Percentiles rank a stretch among this genome's conserved stretches.
These are phyloP conservation scores for Heterocephalus glaber DNA, from an alignment of 2,113 vertebrate genomes.

Conservation along the genomic window DNA sequence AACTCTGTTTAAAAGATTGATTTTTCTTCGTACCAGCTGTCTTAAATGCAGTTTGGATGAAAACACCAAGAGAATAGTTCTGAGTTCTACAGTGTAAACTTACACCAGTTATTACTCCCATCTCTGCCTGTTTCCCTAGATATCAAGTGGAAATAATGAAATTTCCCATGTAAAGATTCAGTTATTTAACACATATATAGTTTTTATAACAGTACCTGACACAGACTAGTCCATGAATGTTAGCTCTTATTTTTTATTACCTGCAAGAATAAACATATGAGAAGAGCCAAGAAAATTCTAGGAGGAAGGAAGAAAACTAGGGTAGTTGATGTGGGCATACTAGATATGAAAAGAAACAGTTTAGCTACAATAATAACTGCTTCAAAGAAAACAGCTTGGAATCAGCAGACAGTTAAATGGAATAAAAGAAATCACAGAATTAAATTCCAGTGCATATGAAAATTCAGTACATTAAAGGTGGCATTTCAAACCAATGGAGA, in stretches of 20 bases:
- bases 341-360: neutral
- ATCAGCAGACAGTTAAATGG: neutral
- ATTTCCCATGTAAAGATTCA: neutral
- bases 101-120: neutral
- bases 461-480: slow-evolving; percentile 46
- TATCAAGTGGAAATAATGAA: slow-evolving; percentile 20
- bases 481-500: slow-evolving; percentile 49
- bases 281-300: neutral
- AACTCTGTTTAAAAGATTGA: neutral
- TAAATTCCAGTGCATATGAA: slow-evolving; percentile 24
- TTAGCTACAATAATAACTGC: neutral
- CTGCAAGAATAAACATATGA: neutral
- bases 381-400: slow-evolving; percentile 14
- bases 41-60: neutral
- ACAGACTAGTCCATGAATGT: neutral
- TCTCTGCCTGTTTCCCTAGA: neutral
- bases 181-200: neutral
- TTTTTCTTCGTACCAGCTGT: neutral
- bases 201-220: neutral
- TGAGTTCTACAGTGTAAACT: neutral
- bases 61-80: neutral
- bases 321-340: neutral
- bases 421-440: neutral
- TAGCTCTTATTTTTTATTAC: neutral
- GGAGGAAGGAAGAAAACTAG: neutral